phyloP scores from a whole-genome alignment of 2,113 vertebrate species.

The Edolisoma coerulescens region DNA sequence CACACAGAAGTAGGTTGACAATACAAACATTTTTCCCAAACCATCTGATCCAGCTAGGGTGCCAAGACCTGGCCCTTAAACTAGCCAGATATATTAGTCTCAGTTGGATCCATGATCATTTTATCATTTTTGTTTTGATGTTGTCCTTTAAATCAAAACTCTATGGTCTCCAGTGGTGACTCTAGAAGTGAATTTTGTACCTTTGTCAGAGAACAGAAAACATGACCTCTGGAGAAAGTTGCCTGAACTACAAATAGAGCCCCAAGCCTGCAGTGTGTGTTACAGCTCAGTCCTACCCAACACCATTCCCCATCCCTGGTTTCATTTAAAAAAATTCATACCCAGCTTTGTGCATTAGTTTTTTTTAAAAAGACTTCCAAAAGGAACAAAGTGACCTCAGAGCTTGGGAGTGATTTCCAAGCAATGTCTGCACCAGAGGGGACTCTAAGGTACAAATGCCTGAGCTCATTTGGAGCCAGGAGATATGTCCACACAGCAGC shows the following conservation, averaged over 20 bases:
- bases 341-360: fast-evolving
- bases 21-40: neutral
- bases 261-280: neutral
- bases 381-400: neutral
- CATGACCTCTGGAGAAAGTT: neutral
- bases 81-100: neutral
- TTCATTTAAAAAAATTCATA: neutral
- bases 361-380: neutral
- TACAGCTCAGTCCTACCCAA: neutral
- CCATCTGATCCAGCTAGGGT: neutral
- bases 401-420: neutral
- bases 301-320: neutral
- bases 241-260: neutral
- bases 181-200: neutral
- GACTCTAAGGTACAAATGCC: neutral
- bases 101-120: neutral
- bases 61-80: neutral
- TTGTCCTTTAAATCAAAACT: neutral
- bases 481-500: neutral
- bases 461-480: neutral
- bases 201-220: neutral
- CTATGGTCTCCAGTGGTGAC: neutral
- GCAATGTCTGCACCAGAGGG: neutral
- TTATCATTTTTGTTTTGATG: neutral
- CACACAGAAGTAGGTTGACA: neutral